Base-by-base conservation (phyloP, 2,113 vertebrate genomes). In the Percopsis transmontana region DNA sequence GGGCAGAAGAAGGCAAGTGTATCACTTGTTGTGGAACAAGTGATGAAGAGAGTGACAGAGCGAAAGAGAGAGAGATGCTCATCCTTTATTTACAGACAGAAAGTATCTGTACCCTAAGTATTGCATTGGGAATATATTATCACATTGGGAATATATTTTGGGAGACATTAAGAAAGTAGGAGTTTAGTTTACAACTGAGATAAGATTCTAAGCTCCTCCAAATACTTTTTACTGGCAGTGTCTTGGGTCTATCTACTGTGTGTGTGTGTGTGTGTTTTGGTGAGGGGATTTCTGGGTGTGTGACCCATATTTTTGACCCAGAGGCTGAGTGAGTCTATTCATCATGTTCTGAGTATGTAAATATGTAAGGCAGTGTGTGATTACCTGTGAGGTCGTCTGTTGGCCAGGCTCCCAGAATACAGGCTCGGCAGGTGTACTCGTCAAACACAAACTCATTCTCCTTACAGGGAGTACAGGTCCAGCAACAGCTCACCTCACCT, bases 401-500 rank as follows among this genome's bases (percentile, higher is more conserved):
- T 38, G 97, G 97, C 97, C 97, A 99, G 70, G 92, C 95, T 57
- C 97, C 97, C 0, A 98, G 93, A 52, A 92, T 86, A 64, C 97
- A 99, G 0, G 96, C 95, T 58, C 94, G 94, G 84, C 97, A 99
- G 0, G 97, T 99, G 70, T 99, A 97, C 81, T 99, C 97, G 53
- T 99, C 97, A 75, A 91, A 98, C 33, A 98, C 95, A 15, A 93
- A 98, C 76, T 99, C 97, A 0, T 99, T 99, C 16, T 99, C 97
- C 78, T 99, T 99, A 73, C 97, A 99, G 1, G 94, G 95, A 2
- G 97, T 98, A 62, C 97, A 99, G 20, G 97, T 99, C 97, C 97
- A 99, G 24, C 97, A 99, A 63, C 97, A 99, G 85, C 97, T 99
- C 72, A 99, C 97, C 87, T 99, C 97, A 73, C 97, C 97, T 89